Evolutionary conservation across 2,797 vertebrate species (phyloP).

Genomic region (Danio tinwini): DNA sequence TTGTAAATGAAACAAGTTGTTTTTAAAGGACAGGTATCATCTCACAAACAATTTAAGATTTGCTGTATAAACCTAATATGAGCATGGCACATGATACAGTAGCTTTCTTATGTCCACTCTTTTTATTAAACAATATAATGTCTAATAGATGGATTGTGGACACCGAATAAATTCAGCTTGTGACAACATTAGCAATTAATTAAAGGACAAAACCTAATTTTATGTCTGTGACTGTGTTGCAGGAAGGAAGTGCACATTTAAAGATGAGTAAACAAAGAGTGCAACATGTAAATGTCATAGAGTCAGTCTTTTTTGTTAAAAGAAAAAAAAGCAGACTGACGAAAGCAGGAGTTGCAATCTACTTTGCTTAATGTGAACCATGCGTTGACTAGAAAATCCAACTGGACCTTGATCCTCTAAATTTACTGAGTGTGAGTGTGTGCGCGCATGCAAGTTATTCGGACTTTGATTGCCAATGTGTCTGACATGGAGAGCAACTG

Average conservation of each 20-base stretch:
- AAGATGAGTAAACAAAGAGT: constrained; percentile 37
- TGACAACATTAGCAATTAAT: constrained; percentile 34
- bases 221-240: constrained; percentile 37
- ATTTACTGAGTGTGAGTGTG: constrained; percentile 66
- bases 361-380: constrained; percentile 48
- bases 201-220: constrained; percentile 12
- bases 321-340: constrained; percentile 26
- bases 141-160: constrained; percentile 24
- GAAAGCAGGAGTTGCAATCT: constrained; percentile 46
- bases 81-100: neutral
- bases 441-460: constrained; percentile 73
- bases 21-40: constrained; percentile 20
- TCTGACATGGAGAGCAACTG: constrained; percentile 44
- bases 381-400: constrained; percentile 59
- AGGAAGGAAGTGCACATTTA: constrained; percentile 50
- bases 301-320: constrained; percentile 26
- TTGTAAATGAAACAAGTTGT: neutral
- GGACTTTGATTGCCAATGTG: constrained; percentile 72
- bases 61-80: constrained; percentile 43
- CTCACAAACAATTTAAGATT: constrained; percentile 24
- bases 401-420: constrained; percentile 78
- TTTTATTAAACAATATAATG: neutral
- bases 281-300: constrained; percentile 42
- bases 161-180: neutral
- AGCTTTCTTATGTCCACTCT: neutral